phyloP scores from a whole-genome alignment of 2,113 vertebrate genomes.

The Elgaria multicarinata region DNA sequence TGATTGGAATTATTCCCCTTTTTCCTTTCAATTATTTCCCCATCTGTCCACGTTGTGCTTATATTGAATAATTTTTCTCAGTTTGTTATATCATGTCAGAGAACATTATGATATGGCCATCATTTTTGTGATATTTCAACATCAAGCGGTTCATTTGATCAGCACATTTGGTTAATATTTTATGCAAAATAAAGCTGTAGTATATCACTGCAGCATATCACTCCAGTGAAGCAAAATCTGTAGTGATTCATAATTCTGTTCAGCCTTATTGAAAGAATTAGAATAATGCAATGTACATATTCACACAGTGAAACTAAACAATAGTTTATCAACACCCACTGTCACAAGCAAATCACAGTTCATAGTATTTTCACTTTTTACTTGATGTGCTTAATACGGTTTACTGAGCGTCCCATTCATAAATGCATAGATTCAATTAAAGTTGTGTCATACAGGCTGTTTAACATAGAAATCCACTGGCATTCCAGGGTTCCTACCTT shows the following conservation, averaged over 20 bases:
- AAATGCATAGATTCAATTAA: not conserved
- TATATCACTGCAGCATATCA: slow-evolving; percentile 41
- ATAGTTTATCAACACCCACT: not conserved
- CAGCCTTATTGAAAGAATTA: slow-evolving; percentile 45
- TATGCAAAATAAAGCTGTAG: slow-evolving; percentile 35
- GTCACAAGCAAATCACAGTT: not conserved
- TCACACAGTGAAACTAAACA: not conserved
- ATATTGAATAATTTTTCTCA: too few relatives aligned
- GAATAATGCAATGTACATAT: slow-evolving; percentile 3
- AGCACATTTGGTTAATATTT: slow-evolving; percentile 13
- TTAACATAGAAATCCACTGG: not conserved
- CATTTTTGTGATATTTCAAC: slow-evolving; percentile 14
- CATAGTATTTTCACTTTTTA: not conserved
- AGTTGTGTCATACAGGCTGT: not conserved
- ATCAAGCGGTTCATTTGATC: slow-evolving; percentile 38
- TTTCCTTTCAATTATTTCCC: slow-evolving; percentile 9
- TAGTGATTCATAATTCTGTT: slow-evolving; percentile 45
- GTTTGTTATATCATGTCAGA: too few relatives aligned
- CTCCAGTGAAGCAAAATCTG: slow-evolving; percentile 39
- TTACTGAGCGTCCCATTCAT: not conserved
- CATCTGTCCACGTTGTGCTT: too few relatives aligned
- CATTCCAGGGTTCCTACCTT: not conserved
- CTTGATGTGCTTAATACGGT: not conserved
- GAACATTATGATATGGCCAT: too few relatives aligned
- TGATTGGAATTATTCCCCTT: not conserved